Evolutionary conservation across 1,140 invertebrate genomes (phyloP), one percentile per base, ranked within the genome.

Genomic region (Ceratosolen solmsi): DNA sequence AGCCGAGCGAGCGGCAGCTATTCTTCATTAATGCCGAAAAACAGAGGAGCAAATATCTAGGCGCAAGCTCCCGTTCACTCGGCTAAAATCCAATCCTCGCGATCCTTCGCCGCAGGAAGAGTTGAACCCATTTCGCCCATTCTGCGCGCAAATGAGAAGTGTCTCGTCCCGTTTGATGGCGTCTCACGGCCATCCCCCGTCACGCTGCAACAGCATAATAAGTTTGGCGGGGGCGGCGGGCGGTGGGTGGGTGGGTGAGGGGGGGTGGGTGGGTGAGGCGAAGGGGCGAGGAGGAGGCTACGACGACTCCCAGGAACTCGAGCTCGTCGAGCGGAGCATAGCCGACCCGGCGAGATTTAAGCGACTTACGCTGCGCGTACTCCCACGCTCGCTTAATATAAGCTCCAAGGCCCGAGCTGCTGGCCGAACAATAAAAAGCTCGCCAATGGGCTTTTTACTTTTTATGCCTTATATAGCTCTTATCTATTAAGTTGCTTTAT

Each of bases 271-370:
- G n/a, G n/a, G n/a, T n/a, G n/a, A n/a, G n/a, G n/a, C n/a, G n/a
- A n/a, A n/a, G 73, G 7, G 68, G 33, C 70, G 70, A 51, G 68
- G 33, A 25, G 84, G 60, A 84, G 82, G 80, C 82, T 80, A 36
- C 70, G 79, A 15, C 9, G 51, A 79, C 76, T 60, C 85, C 36
- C 71, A 81, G 84, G 86, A 85, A 85, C 85, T 85, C 80, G 85
- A 87, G 84, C 83, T 70, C 79, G 79, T n/a, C n/a, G n/a, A n/a
- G n/a, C 27, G 56, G 7, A 30, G 22, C 33, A 76, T 38, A 70
- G 27, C 13, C 79, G 70, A n/a, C 30, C 49, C 56, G 71, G 22
- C 60, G 83, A 83, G 77, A 85, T 85, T 86, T 86, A 84, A 84
- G 73, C 84, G 77, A 86, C 84, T 85, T 82, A 75, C 70, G 63